Percentiles rank a stretch among this genome's conserved stretches.
phyloP scores from a whole-genome alignment of 1,140 invertebrate species.

The Nylanderia fulva region DNA sequence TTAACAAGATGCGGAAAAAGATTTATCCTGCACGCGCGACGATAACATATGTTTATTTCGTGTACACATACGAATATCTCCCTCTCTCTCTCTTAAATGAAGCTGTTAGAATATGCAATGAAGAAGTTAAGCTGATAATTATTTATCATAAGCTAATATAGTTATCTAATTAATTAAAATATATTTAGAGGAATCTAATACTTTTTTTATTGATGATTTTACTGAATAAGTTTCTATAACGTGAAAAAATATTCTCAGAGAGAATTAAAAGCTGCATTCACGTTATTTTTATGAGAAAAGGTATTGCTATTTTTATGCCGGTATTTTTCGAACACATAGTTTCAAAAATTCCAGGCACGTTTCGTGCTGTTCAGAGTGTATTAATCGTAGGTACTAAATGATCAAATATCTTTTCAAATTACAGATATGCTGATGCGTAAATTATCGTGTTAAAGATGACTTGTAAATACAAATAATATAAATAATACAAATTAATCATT shows the following conservation, averaged over 20 bases:
- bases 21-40: neutral
- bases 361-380: neutral
- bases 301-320: neutral
- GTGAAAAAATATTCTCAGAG: neutral
- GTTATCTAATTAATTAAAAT: neutral
- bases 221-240: neutral
- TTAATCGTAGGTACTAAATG: slow-evolving; percentile 9
- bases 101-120: neutral
- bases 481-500: neutral
- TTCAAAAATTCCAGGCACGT: slow-evolving; percentile 12
- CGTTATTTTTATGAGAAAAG: neutral
- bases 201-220: neutral
- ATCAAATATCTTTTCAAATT: slow-evolving; percentile 51
- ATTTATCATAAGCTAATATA: no score
- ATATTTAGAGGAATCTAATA: neutral
- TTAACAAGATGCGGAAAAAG: slow-evolving; percentile 1
- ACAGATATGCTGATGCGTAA: neutral
- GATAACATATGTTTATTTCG: neutral
- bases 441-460: neutral
- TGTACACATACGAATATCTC: neutral
- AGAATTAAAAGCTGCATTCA: neutral
- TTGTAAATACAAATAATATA: neutral
- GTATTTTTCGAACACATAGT: neutral
- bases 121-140: neutral
- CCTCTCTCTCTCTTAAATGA: neutral